Percentiles rank a stretch among this genome's conserved stretches.
Evolutionary conservation across 2,888 invertebrate species (phyloP).

Genomic region (Cheilosia urbana): DNA sequence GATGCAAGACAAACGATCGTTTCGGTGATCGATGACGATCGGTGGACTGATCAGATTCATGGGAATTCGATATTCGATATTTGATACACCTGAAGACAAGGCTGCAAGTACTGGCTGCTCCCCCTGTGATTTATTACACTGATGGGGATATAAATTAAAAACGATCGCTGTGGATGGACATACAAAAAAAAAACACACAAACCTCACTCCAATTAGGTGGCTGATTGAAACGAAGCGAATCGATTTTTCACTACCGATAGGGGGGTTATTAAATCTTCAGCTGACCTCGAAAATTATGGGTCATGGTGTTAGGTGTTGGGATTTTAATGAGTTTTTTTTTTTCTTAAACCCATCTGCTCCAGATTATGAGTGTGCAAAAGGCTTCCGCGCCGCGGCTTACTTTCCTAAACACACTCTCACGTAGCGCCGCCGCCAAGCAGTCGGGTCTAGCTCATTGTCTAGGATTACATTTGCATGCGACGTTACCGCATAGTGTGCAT

Average conservation of each 20-base stretch:
- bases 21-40: constrained; percentile 64
- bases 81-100: background rate
- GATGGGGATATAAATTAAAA: constrained; percentile 34
- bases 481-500: constrained; percentile 11
- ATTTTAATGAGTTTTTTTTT: constrained; percentile 45
- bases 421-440: constrained; percentile 36
- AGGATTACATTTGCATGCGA: constrained; percentile 61
- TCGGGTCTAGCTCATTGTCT: constrained; percentile 24
- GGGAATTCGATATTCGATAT: constrained; percentile 27
- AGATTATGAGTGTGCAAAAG: constrained; percentile 40
- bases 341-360: constrained; percentile 42
- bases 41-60: constrained; percentile 21
- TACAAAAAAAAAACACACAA: background rate
- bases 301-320: constrained; percentile 54
- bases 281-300: constrained; percentile 40
- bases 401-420: constrained; percentile 69
- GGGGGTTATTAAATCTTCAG: constrained; percentile 8
- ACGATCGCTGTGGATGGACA: constrained; percentile 12
- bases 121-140: constrained; percentile 26
- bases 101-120: background rate
- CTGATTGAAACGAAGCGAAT: constrained; percentile 30
- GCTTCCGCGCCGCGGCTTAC: constrained; percentile 58
- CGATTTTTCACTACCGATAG: constrained; percentile 11
- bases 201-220: constrained; percentile 50
- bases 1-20: constrained; percentile 54